These are phyloP conservation scores for Paramuricea clavata DNA, from an alignment of 92 coral and sea anemone species.

Conservation along the genomic window DNA sequence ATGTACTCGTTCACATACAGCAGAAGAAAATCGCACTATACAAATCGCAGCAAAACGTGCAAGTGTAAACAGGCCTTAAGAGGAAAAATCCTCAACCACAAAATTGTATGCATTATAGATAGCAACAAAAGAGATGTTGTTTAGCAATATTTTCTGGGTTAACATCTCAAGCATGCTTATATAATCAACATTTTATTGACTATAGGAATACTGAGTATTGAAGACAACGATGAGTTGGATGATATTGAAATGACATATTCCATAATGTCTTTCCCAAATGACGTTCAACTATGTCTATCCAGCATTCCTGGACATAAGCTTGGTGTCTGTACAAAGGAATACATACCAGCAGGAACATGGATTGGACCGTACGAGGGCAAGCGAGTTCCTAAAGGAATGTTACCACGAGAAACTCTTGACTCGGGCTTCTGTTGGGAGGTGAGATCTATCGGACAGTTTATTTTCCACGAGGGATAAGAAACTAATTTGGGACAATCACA, in stretches of 20 bases:
- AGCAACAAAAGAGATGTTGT: no score
- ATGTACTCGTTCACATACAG: no score
- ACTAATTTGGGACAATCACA: no score
- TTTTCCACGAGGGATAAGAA: no score
- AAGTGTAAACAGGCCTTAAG: no score
- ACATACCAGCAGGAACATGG: slow-evolving; percentile 94
- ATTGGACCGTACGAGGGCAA: slow-evolving; percentile 97
- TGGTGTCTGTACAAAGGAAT: slow-evolving; percentile 86
- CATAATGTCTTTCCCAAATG: slow-evolving; percentile 85
- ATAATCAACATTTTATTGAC: background rate
- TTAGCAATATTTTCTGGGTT: no score
- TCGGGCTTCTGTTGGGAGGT: slow-evolving; percentile 46
- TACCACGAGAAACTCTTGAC: background rate
- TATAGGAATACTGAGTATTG: background rate
- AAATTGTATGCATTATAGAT: no score
- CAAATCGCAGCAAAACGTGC: no score
- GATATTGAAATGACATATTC: slow-evolving; percentile 70
- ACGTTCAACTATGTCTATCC: slow-evolving; percentile 85
- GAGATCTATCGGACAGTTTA: background rate
- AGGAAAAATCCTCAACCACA: no score
- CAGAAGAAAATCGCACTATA: no score
- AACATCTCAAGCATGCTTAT: no score
- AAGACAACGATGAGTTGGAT: slow-evolving; percentile 25
- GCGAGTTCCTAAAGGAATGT: slow-evolving; percentile 40
- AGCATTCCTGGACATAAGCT: slow-evolving; percentile 85